Evolutionary conservation across 1,140 invertebrate genomes (phyloP).

Genomic region (Mactra quadrangularis): DNA sequence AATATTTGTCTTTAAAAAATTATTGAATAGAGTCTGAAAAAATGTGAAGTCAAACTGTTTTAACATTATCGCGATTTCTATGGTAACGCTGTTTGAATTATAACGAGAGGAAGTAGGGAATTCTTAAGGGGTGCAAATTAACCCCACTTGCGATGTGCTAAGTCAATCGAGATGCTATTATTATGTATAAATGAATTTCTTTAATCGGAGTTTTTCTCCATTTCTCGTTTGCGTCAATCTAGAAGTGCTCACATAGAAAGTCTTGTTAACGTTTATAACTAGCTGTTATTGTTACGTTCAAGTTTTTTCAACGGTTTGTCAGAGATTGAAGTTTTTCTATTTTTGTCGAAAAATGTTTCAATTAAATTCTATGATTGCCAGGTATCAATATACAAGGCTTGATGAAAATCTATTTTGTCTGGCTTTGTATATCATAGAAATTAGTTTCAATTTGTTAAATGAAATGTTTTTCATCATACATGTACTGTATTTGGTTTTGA

Average conservation of each 20-base stretch:
- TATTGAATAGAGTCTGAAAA: constrained; percentile 1
- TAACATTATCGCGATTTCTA: constrained; percentile 1
- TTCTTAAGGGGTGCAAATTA: constrained; percentile 46
- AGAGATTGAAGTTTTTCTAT: no score
- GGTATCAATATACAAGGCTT: no score
- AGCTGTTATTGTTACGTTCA: no score
- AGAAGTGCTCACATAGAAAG: constrained; percentile 33
- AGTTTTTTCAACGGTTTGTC: no score
- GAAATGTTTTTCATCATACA: no score
- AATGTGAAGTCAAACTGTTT: constrained; percentile 22
- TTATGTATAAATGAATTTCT: not conserved
- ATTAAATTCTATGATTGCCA: no score
- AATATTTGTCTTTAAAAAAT: constrained; percentile 11
- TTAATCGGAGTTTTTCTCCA: constrained; percentile 49
- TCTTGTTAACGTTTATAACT: no score
- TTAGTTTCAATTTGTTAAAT: no score
- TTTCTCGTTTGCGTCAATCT: constrained; percentile 9
- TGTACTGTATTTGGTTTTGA: no score
- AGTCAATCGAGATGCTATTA: constrained; percentile 6
- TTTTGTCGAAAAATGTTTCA: no score
- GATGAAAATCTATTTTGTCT: no score
- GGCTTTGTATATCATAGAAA: no score
- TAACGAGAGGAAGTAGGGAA: constrained; percentile 31
- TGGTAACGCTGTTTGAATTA: constrained; percentile 23
- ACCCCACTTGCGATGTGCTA: constrained; percentile 32